Percentiles rank a stretch among this genome's conserved stretches.
These are phyloP conservation scores for Platysternon megacephalum DNA, from an alignment of 2,113 vertebrate species.

Conservation along the genomic window DNA sequence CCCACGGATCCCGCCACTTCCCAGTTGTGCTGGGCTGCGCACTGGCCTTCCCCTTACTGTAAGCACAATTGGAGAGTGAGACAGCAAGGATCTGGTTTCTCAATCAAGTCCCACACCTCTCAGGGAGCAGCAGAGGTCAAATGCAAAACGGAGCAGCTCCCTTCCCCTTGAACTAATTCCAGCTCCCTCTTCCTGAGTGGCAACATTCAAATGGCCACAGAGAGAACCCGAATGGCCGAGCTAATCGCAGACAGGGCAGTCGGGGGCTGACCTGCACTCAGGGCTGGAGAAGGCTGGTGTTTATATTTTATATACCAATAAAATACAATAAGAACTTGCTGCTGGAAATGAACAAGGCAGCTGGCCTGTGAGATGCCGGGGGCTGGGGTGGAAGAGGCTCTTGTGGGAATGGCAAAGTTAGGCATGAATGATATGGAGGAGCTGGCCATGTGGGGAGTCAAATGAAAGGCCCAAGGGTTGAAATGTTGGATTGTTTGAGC, in stretches of 20 bases:
- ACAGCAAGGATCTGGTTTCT: background rate
- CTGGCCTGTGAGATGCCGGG: background rate
- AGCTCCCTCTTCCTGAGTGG: background rate
- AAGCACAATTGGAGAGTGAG: background rate
- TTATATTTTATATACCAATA: background rate
- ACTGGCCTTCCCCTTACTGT: background rate
- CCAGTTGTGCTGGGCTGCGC: rapidly evolving
- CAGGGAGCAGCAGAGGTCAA: rapidly evolving
- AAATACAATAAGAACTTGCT: background rate
- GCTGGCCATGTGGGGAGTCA: background rate
- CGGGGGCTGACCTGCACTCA: background rate
- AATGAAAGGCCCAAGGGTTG: background rate
- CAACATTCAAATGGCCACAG: rapidly evolving
- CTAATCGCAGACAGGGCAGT: background rate
- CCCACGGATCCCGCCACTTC: background rate
- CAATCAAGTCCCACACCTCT: rapidly evolving
- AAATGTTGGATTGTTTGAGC: background rate
- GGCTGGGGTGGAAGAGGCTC: background rate
- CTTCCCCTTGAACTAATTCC: background rate
- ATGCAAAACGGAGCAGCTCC: background rate
- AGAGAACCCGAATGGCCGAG: rapidly evolving
- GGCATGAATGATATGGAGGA: background rate
- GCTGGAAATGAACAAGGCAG: background rate
- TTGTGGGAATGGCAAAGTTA: background rate
- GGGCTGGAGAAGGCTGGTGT: background rate